Evolutionary conservation across 2,888 invertebrate genomes (phyloP).

Genomic region (Euphydryas editha): DNA sequence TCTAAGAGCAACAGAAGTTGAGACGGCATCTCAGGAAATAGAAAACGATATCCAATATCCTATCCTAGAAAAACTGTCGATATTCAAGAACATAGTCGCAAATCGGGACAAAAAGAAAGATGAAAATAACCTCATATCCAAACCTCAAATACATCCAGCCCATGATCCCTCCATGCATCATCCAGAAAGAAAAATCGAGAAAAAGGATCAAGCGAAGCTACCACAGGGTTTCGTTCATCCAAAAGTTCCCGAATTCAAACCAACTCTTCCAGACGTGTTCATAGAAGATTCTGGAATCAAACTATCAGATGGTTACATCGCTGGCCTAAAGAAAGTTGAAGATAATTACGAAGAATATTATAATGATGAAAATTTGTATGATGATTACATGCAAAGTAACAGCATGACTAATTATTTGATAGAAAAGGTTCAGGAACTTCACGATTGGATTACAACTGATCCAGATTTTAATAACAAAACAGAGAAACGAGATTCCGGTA

Average conservation of each 20-base stretch:
- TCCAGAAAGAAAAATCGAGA: conserved; percentile 67
- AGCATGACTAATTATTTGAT: conserved; percentile 77
- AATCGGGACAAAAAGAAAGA: conserved; percentile 55
- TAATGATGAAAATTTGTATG: conserved; percentile 72
- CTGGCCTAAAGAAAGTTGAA: conserved; percentile 54
- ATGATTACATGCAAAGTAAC: conserved; percentile 77
- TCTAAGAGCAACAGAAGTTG: conserved; percentile 37
- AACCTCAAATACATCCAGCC: conserved; percentile 69
- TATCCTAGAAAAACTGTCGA: conserved; percentile 64
- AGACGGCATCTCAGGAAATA: conserved; percentile 48
- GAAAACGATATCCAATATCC: conserved; percentile 59
- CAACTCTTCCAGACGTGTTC: conserved; percentile 62
- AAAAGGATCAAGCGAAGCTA: conserved; percentile 67
- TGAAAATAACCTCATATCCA: conserved; percentile 53
- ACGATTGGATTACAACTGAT: conserved; percentile 78
- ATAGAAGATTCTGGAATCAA: conserved; percentile 50
- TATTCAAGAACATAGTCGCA: conserved; percentile 67
- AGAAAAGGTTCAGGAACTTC: conserved; percentile 78
- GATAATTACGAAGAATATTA: conserved; percentile 72
- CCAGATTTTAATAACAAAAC: conserved; percentile 60
- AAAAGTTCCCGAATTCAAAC: conserved; percentile 67
- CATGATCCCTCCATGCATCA: conserved; percentile 64
- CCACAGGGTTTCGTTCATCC: conserved; percentile 36
- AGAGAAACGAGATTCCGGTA: conserved; percentile 49
- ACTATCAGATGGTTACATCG: conserved; percentile 58